Evolutionary conservation across 2,888 invertebrate species (phyloP), one percentile per base, ranked within the genome.

Genomic region (Listrodromus nycthemerus): DNA sequence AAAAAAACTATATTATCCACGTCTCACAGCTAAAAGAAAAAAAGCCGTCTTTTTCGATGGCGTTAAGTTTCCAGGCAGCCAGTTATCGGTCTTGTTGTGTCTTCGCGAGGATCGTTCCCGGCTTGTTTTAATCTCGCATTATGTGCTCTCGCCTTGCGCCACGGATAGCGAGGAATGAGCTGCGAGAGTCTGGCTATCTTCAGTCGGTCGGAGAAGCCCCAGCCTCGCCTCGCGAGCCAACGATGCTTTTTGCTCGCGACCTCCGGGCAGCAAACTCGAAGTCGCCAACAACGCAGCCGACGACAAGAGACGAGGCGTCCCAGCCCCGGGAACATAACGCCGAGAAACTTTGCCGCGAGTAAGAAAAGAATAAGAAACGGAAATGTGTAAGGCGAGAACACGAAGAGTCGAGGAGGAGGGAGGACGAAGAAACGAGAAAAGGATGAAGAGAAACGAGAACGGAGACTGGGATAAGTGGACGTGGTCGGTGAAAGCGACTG

Each of bases 281-380:
- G 81, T 69, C 58, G 4, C 41, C 67, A 45, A 21, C 71, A 41
- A 61, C 10, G 69, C 55, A 48, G 66, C 55, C 55, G 69, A 70
- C 33, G 79, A 87, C 85, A 48, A 27, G 37, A 21, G 27, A 61
- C 50, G 37, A 55, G 24, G 33, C 63, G 74, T 69, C 52, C 21
- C 37, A 3, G 52, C 33, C n/a, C 61, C 71, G 27, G 82, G 82
- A 82, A 61, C 27, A 61, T 61, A 61, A 52, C 55, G 71, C 55
- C 8, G 24, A 3, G 65, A 74, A 85, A 80, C 76, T 80, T 80
- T 77, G 69, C 76, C 45, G 65, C 73, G 69, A 24, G 55, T 58
- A 76, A 66, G 73, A 82, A 69, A 77, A 77, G 74, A 84, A 86
- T 80, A 84, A 84, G 77, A 80, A 86, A 70, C 73, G 82, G 77